phyloP scores from a whole-genome alignment of 2,797 vertebrate genomes.

The Enteromius paludinosus region DNA sequence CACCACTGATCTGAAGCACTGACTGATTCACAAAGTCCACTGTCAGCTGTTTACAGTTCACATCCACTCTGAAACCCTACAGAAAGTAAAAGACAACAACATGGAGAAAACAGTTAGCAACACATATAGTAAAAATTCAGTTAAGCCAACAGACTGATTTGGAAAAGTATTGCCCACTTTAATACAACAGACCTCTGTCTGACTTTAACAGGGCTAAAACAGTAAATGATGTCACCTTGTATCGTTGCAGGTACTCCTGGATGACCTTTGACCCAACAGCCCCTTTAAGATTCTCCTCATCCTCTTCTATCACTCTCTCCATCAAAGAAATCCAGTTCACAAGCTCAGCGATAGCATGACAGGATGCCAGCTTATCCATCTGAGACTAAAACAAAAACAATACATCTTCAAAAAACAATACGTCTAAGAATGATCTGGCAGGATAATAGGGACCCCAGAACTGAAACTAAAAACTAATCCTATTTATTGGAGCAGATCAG shows the following conservation, averaged over 20 bases:
- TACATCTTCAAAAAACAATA: conserved; percentile 18
- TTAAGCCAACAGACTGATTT: background rate
- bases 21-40: conserved; percentile 96
- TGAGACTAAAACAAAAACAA: conserved; percentile 81
- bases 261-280: conserved; percentile 86
- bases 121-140: background rate
- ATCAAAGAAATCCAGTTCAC: conserved; percentile 94
- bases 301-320: conserved; percentile 91
- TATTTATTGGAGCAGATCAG: conserved; percentile 59
- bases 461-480: conserved; percentile 58
- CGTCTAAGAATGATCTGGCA: background rate
- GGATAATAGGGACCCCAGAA: conserved; percentile 1
- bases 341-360: conserved; percentile 92
- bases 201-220: background rate
- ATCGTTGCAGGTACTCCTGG: conserved; percentile 88
- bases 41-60: conserved; percentile 95
- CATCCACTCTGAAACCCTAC: conserved; percentile 95
- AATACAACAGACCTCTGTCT: background rate
- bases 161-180: background rate
- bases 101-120: conserved; percentile 61
- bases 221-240: conserved; percentile 82
- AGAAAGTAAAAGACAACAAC: background rate
- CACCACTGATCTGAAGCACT: conserved; percentile 90
- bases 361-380: conserved; percentile 95
- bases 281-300: conserved; percentile 88